Evolutionary conservation across 2,797 vertebrate genomes (phyloP).

Genomic region (Sebastiscus albofasciatus): DNA sequence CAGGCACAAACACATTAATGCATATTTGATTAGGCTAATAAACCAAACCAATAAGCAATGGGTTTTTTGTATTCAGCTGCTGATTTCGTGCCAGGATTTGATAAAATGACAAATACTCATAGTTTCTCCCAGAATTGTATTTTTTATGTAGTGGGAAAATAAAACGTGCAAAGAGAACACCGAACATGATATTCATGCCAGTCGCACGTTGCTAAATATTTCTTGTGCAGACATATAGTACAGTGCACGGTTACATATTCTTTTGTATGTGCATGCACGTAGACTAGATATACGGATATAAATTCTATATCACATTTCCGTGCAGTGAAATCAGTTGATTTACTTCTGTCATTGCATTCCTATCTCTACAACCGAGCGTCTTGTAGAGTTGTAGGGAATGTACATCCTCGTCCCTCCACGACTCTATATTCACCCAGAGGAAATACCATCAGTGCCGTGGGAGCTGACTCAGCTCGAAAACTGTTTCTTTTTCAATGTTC

Average conservation of each 20-base stretch:
- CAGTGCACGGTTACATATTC: background rate
- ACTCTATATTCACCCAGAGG: constrained; percentile 25
- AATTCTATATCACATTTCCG: background rate
- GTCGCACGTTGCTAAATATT: background rate
- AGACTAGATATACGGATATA: background rate
- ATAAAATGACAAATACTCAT: constrained; percentile 7
- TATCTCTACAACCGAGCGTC: background rate
- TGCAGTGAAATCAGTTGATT: constrained; percentile 22
- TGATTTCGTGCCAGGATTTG: background rate
- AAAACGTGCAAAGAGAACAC: background rate
- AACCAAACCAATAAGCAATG: background rate
- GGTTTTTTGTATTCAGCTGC: background rate
- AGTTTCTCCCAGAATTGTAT: background rate
- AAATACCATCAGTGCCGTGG: constrained; percentile 41
- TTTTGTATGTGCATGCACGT: background rate
- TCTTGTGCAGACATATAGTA: background rate
- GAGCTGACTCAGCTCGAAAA: constrained; percentile 65
- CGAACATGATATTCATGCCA: background rate
- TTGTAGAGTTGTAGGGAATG: background rate
- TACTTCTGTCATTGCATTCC: background rate
- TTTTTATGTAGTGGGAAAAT: background rate
- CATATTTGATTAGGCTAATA: constrained; percentile 12
- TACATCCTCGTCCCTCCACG: constrained; percentile 7
- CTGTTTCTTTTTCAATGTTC: constrained; percentile 30
- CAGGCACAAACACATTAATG: background rate